Evolutionary conservation across 2,888 invertebrate species (phyloP), one percentile per base, ranked within the genome.

Genomic region (Cordilura impudica): DNA sequence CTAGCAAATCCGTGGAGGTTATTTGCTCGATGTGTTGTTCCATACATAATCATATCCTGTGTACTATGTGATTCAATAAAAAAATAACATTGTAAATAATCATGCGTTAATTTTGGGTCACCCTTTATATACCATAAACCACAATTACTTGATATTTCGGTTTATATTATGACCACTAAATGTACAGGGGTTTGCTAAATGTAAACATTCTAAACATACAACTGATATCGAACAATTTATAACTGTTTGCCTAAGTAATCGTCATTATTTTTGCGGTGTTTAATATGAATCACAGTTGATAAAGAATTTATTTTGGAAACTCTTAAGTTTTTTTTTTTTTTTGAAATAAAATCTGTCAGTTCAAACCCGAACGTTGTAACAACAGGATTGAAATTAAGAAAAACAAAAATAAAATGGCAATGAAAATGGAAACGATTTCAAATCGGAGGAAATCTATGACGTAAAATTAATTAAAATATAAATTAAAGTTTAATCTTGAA

Each of bases 251-350:
- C 31, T 35, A 75, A 79, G 71, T 71, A 71, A 67, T 47, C 74
- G 63, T 79, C 61, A 79, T 49, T 26, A 16, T 16, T 54, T 66
- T 75, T 72, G 79, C 71, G 75, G 75, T 75, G 71, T 75, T 67
- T 14, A 31, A 31, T 18, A 45, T 79, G 79, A 79, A 75, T 79
- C 79, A 79, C 71, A 79, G 19, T 51, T 75, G 71, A 79, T 79
- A 67, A 75, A 51, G 43, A n/a, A n/a, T 66, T 63, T 18, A 53
- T 61, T 39, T 43, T 43, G 45, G 45, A 39, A 60, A 75, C 66
- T 45, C 51, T 49, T 23, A 53, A 66, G 60, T 39, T 67, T 72
- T n/a, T n/a, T n/a, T n/a, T n/a, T n/a, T n/a, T n/a, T n/a, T n/a
- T 61, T 51, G 56, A 61, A 66, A 29, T 39, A 4, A 66, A 51